phyloP scores from a whole-genome alignment of 2,113 vertebrate species.

The Ophiodon elongatus region DNA sequence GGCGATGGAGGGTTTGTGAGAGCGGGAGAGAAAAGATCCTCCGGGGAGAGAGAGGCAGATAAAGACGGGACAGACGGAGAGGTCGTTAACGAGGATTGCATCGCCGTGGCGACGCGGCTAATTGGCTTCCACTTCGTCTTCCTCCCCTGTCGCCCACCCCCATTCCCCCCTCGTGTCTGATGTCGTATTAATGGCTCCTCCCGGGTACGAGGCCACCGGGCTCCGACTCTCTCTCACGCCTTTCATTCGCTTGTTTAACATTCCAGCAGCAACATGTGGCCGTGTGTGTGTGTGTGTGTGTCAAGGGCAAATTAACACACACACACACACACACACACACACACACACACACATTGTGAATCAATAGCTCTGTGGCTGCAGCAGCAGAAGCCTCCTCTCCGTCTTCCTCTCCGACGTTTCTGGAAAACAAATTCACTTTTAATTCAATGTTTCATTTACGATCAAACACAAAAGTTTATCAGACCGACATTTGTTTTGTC shows the following conservation, averaged over 20 bases:
- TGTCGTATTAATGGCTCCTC: slow-evolving; percentile 68
- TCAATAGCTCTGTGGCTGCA: slow-evolving; percentile 43
- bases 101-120: slow-evolving; percentile 62
- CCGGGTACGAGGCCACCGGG: slow-evolving; percentile 44
- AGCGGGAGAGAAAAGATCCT: too few relatives aligned
- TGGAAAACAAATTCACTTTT: not conserved
- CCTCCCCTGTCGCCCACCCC: slow-evolving; percentile 36
- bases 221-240: slow-evolving; percentile 28
- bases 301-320: too few relatives aligned
- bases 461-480: not conserved
- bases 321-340: too few relatives aligned
- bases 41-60: slow-evolving; percentile 1
- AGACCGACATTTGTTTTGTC: too few relatives aligned
- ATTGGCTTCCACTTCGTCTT: slow-evolving; percentile 69
- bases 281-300: too few relatives aligned
- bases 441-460: not conserved
- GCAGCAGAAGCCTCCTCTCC: slow-evolving; percentile 4
- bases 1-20: too few relatives aligned
- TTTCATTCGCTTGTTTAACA: slow-evolving; percentile 42
- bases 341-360: slow-evolving; percentile 18
- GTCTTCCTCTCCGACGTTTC: not conserved
- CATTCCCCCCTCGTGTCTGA: slow-evolving; percentile 40
- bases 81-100: slow-evolving; percentile 65
- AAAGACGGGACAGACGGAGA: slow-evolving; percentile 58
- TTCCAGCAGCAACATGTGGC: slow-evolving; percentile 60